These are phyloP conservation scores for Chrysolina oricalcia DNA, from an alignment of 2,888 invertebrate genomes.

Conservation along the genomic window DNA sequence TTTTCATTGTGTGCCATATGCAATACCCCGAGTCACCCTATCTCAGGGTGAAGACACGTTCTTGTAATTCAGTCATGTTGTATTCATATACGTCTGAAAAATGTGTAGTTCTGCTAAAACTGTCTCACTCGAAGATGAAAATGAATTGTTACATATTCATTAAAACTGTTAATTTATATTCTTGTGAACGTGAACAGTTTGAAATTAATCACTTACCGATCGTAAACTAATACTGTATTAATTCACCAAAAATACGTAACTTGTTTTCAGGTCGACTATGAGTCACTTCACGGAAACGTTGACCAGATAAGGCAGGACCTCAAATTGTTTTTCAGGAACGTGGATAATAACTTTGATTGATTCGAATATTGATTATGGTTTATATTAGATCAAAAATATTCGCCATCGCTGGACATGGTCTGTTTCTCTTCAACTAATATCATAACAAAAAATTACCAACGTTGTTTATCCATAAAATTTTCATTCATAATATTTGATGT, in stretches of 20 bases:
- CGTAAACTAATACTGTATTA: too few relatives aligned
- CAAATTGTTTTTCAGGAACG: neutral
- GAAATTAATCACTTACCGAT: too few relatives aligned
- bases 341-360: slow-evolving; percentile 3
- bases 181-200: too few relatives aligned
- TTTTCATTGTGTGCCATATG: too few relatives aligned
- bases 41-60: too few relatives aligned
- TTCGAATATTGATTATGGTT: slow-evolving; percentile 16
- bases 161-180: too few relatives aligned
- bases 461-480: slow-evolving; percentile 10
- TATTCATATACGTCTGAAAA: too few relatives aligned
- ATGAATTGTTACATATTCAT: too few relatives aligned
- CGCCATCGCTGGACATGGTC: neutral
- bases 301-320: neutral
- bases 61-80: too few relatives aligned
- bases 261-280: neutral
- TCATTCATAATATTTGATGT: slow-evolving; percentile 12
- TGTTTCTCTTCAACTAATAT: slow-evolving; percentile 9
- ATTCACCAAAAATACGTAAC: neutral
- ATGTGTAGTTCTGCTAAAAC: too few relatives aligned
- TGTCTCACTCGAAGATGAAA: too few relatives aligned
- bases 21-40: too few relatives aligned
- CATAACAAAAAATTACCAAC: slow-evolving; percentile 17
- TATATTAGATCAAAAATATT: neutral
- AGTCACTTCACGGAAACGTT: neutral